Base-by-base conservation (phyloP, 2,797 vertebrate species). In the Craterocephalus amniculus region DNA sequence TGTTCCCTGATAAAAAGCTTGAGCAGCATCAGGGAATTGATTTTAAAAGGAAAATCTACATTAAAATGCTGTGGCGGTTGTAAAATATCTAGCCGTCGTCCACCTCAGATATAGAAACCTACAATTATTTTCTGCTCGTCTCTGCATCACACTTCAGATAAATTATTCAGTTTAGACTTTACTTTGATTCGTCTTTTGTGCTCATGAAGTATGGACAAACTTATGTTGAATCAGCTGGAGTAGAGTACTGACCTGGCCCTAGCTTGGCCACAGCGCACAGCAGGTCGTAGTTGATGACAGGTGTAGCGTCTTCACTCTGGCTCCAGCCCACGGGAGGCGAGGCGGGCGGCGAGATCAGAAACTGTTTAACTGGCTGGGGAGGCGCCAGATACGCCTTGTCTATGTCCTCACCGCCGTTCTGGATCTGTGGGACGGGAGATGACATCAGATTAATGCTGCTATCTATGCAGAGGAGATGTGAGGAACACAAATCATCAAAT, bases 301-400 rank as follows among this genome's bases (percentile, higher is more conserved):
- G 98, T 11, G 95, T 95, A 0, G 97, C 96, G 13, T 99, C 98
- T 61, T 96, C 96, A 4, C 96, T 97, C 91, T 97, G 97, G 77
- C 97, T 97, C 98, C 98, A 99, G 5, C 97, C 98, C 67, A 96
- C 97, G 0, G 98, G 97, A 0, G 98, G 98, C 1, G 98, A 99
- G 0, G 96, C 95, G 0, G 98, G 98, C 0, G 98, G 98, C 0
- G 98, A 99, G 76, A 99, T 99, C 84, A 99, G 95, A 86, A 99
- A 99, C 93, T 99, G 97, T 43, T 98, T 99, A 78, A 91, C 92
- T 0, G 98, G 97, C 64, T 97, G 95, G 0, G 98, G 98, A 0
- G 97, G 98, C 26, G 96, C 96, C 78, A 99, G 93, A 82, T 96
- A 99, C 0, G 97, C 92, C 71, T 98, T 99, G 84, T 98, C 96